Conservation (phyloP, 2,797 vertebrate genomes). For the Sebastes itinus region DNA sequence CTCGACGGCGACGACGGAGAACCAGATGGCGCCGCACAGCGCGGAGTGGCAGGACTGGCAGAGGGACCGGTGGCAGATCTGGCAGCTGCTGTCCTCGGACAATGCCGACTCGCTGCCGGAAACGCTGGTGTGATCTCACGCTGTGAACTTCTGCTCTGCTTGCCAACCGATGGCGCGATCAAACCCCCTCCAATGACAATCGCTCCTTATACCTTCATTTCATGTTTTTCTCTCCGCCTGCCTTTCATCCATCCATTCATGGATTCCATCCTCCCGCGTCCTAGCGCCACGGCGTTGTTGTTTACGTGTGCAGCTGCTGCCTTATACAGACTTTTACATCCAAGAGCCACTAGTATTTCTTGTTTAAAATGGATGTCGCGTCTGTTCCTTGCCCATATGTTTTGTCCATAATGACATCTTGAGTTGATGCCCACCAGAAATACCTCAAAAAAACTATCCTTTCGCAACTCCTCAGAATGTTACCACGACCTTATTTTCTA, state of each 20-base stretch:
- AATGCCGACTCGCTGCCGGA: constrained; percentile 92
- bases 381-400: constrained; percentile 15
- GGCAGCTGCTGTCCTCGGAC: constrained; percentile 93
- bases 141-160: neutral
- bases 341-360: constrained; percentile 64
- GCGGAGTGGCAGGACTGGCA: constrained; percentile 93
- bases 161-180: neutral
- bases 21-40: constrained; percentile 55
- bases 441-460: constrained; percentile 69
- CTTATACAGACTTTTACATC: constrained; percentile 54
- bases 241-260: constrained; percentile 5
- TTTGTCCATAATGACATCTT: constrained; percentile 9
- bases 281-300: constrained; percentile 49
- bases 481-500: constrained; percentile 16
- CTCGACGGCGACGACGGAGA: constrained; percentile 16
- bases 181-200: constrained; percentile 31
- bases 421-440: constrained; percentile 53
- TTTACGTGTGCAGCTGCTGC: constrained; percentile 79
- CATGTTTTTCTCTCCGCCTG: neutral
- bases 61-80: constrained; percentile 93
- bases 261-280: constrained; percentile 8
- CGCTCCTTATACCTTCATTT: neutral
- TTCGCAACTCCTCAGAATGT: constrained; percentile 13
- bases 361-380: constrained; percentile 43
- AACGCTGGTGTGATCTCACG: constrained; percentile 88